These are phyloP conservation scores for Drosophila micromelanica DNA, from an alignment of 1,140 invertebrate species.

Conservation along the genomic window DNA sequence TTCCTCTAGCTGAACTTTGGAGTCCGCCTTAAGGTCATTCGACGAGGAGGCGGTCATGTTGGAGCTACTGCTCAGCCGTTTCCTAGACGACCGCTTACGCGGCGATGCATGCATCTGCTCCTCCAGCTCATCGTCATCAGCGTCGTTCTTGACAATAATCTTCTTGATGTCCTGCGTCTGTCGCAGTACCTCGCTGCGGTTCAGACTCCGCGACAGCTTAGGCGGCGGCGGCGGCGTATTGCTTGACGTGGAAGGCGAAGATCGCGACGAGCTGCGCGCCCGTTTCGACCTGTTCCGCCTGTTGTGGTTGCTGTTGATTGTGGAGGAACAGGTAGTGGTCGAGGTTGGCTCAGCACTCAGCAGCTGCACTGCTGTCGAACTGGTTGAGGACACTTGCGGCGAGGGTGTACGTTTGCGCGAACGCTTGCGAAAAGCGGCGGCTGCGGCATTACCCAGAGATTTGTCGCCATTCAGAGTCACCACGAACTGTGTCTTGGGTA, in stretches of 20 bases:
- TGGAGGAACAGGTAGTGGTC: slow-evolving; percentile 56
- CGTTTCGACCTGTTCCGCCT: slow-evolving; percentile 47
- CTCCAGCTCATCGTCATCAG: slow-evolving; percentile 75
- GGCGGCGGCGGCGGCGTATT: slow-evolving; percentile 72
- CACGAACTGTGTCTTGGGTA: slow-evolving; percentile 86
- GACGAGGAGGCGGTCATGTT: slow-evolving; percentile 13
- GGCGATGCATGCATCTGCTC: slow-evolving; percentile 30
- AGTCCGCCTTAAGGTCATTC: slow-evolving; percentile 42
- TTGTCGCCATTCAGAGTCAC: slow-evolving; percentile 87
- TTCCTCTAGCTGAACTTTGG: slow-evolving; percentile 46
- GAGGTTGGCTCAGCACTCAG: slow-evolving; percentile 57
- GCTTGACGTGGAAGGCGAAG: slow-evolving; percentile 59
- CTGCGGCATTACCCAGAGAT: slow-evolving; percentile 22
- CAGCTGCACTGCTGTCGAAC: slow-evolving; percentile 35
- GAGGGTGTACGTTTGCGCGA: slow-evolving; percentile 48
- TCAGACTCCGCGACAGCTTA: slow-evolving; percentile 58
- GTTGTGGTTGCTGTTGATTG: slow-evolving; percentile 43
- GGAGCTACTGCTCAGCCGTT: slow-evolving; percentile 13
- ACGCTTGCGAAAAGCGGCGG: slow-evolving; percentile 44
- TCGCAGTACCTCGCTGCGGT: slow-evolving; percentile 66
- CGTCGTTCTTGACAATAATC: slow-evolving; percentile 73
- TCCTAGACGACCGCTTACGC: slow-evolving; percentile 44
- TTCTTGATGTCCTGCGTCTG: slow-evolving; percentile 80
- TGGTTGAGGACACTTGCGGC: slow-evolving; percentile 73
- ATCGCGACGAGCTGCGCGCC: slow-evolving; percentile 52